Evolutionary conservation across 2,113 vertebrate genomes (phyloP), one percentile per base, ranked within the genome.

Genomic region (Scolopax mira): DNA sequence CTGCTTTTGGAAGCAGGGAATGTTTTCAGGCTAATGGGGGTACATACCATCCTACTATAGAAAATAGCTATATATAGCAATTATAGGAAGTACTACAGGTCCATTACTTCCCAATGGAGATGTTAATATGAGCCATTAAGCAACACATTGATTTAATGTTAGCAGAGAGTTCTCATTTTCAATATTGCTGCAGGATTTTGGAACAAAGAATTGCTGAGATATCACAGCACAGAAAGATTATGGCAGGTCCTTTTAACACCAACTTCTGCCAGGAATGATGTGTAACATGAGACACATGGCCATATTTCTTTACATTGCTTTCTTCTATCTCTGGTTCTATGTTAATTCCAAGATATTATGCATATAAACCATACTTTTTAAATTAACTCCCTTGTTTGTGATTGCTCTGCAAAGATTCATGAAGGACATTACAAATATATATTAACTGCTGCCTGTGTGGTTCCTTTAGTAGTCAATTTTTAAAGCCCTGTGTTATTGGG

Each of bases 61-160:
- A 84, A 92, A 97, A 82, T 55, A 81, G 1, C 75, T 79, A 23
- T 51, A 41, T 35, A 11, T 41, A 89, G 30, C 52, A 69, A 49
- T 83, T 83, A 77, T 15, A 44, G 57, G 30, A 79, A 88, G 83
- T 30, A 42, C 28, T 70, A 37, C n/a, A 69, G 44, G 74, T 54
- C 65, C 64, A 44, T 75, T 90, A 7, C 77, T 81, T 79, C 79
- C 39, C 44, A 51, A 80, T 79, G 49, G 52, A 94, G 51, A 55
- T 61, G 83, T 77, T 96, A 74, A 75, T 65, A 80, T 37, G 41
- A 96, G n/a, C 64, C 77, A 77, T 84, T 93, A 93, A 91, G 54
- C 27, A 88, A 51, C 31, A 37, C 33, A 77, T 70, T 1, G 18
- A 90, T 81, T 88, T 88, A 71, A 64, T 19, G 30, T 49, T 55